A percentile compares a stretch with the other conserved stretches of the same genome.
Evolutionary conservation across 2,888 invertebrate species (phyloP).

Genomic region (Cheilosia vernalis): DNA sequence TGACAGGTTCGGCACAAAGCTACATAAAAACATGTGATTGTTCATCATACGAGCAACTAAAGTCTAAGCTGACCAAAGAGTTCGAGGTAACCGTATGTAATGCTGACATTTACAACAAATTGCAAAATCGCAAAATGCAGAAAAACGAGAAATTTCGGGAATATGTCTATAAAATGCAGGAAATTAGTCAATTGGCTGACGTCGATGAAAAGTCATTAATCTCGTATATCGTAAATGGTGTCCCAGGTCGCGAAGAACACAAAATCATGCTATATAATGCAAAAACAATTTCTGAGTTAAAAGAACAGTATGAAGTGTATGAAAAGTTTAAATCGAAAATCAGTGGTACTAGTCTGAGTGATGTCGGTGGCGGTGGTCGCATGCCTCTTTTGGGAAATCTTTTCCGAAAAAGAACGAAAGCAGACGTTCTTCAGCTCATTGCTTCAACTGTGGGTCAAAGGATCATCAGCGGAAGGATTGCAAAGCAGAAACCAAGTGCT

Average conservation of each 20-base stretch:
- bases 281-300: not conserved
- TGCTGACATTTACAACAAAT: not conserved
- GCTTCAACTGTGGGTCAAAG: no score
- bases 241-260: slow-evolving; percentile 14
- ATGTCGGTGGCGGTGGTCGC: no score
- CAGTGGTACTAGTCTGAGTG: no score
- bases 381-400: no score
- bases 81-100: not conserved
- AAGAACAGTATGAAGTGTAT: no score
- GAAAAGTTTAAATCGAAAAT: no score
- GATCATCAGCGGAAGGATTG: no score
- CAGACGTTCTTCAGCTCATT: no score
- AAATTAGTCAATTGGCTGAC: slow-evolving; percentile 18
- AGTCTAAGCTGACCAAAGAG: not conserved
- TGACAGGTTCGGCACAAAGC: slow-evolving; percentile 2
- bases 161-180: slow-evolving; percentile 24
- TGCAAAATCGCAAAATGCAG: slow-evolving; percentile 18
- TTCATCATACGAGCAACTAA: not conserved
- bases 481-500: no score
- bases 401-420: no score
- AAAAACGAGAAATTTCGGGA: slow-evolving; percentile 7
- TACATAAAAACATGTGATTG: slow-evolving; percentile 8
- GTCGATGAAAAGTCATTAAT: slow-evolving; percentile 14
- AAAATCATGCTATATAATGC: slow-evolving; percentile 3
- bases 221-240: slow-evolving; percentile 10